phyloP scores from a whole-genome alignment of 2,113 vertebrate species.

The Rhea pennata region DNA sequence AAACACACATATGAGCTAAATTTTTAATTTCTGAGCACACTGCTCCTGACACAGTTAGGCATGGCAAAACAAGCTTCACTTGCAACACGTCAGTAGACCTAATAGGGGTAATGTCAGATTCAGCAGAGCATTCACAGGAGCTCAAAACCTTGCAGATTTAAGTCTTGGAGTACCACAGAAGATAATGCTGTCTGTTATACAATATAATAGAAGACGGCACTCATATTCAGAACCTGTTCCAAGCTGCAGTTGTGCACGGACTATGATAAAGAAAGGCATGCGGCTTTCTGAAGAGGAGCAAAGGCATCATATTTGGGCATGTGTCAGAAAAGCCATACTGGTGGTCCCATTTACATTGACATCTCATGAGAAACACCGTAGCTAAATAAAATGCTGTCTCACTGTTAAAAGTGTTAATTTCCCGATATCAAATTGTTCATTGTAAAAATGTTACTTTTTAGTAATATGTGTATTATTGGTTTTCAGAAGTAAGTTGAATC shows the following conservation, averaged over 20 bases:
- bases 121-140: neutral
- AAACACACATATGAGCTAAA: neutral
- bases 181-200: neutral
- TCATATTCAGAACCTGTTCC: neutral
- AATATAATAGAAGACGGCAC: neutral
- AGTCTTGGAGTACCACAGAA: neutral
- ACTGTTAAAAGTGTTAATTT: neutral
- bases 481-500: neutral
- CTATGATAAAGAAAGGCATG: neutral
- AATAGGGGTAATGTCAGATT: neutral
- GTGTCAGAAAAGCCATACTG: neutral
- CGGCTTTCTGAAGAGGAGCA: neutral
- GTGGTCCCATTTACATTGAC: neutral
- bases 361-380: neutral
- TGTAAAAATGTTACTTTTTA: neutral
- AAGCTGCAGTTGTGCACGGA: neutral
- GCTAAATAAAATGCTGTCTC: neutral
- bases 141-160: neutral
- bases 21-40: neutral
- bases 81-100: neutral
- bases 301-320: neutral
- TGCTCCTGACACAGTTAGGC: neutral
- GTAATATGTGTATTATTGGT: neutral
- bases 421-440: neutral
- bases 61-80: neutral